A percentile compares a stretch with the other conserved stretches of the same genome.
phyloP scores from a whole-genome alignment of 37 sponge, comb jelly and placozoan species.

The Crambe crambe region DNA sequence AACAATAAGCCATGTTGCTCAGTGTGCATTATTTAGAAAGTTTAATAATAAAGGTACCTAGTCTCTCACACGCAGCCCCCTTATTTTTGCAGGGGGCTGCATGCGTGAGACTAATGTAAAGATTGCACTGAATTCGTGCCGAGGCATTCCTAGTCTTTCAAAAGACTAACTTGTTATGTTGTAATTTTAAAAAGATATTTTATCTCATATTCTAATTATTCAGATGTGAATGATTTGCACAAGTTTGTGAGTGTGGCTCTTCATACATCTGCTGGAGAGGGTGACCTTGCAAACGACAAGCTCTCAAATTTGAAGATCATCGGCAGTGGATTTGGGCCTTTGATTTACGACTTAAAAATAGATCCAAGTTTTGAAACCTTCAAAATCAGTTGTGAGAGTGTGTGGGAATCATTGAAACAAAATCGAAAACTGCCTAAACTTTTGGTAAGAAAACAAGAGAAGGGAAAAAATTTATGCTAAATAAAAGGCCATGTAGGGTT shows the following conservation, averaged over 20 bases:
- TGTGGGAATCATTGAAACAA: slow-evolving; percentile 52
- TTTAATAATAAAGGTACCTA: no score
- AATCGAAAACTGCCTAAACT: slow-evolving; percentile 27
- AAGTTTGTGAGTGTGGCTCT: slow-evolving; percentile 67
- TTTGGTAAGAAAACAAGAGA: slow-evolving; percentile 28
- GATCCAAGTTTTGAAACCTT: slow-evolving; percentile 33
- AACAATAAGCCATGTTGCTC: no score
- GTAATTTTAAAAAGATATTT: no score
- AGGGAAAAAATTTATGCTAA: no score
- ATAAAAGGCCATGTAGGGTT: no score
- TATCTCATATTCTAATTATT: not conserved
- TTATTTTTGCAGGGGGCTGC: no score
- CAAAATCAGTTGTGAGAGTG: slow-evolving; percentile 7
- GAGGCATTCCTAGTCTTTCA: no score
- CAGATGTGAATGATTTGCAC: slow-evolving; percentile 45
- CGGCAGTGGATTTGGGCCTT: slow-evolving; percentile 53
- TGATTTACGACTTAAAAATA: slow-evolving; percentile 42
- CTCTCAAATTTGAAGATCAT: slow-evolving; percentile 57
- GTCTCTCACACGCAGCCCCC: no score
- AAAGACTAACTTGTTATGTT: no score
- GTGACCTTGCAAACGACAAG: slow-evolving; percentile 45
- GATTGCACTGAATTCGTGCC: no score
- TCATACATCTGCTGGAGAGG: slow-evolving; percentile 68
- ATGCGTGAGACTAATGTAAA: no score
- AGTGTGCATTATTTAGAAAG: no score